These are phyloP conservation scores for Macropodus opercularis DNA, from an alignment of 2,797 vertebrate genomes.

Conservation along the genomic window DNA sequence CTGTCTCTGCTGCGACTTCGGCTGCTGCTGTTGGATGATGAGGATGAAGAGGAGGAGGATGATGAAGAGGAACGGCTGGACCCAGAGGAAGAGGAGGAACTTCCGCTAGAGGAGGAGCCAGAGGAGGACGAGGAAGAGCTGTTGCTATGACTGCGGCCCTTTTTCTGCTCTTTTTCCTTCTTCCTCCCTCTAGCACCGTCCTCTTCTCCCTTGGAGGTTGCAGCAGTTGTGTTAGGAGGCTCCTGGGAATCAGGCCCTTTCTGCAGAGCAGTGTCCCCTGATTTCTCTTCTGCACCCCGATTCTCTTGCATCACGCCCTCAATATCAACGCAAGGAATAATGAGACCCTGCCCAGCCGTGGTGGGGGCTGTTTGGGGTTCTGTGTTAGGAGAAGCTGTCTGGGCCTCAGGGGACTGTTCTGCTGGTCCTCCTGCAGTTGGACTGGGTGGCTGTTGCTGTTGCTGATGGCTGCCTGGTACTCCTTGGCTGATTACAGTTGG, in stretches of 20 bases:
- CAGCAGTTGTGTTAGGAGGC: constrained; percentile 7
- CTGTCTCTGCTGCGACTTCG: constrained; percentile 85
- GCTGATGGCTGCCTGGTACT: constrained; percentile 40
- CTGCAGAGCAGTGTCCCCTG: constrained; percentile 50
- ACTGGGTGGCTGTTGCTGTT: constrained; percentile 21
- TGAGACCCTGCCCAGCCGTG: constrained; percentile 11
- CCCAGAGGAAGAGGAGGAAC: constrained; percentile 88
- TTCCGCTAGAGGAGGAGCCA: constrained; percentile 87
- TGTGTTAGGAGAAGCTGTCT: constrained; percentile 23
- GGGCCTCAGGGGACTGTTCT: constrained; percentile 5
- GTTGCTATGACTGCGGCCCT: constrained; percentile 84
- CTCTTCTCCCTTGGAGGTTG: constrained; percentile 64
- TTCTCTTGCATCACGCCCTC: constrained; percentile 17
- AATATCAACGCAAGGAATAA: not conserved
- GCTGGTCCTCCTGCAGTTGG: constrained; percentile 52
- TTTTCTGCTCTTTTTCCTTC: constrained; percentile 75
- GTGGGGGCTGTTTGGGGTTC: constrained; percentile 22
- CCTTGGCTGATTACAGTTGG: constrained; percentile 32
- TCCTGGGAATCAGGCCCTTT: constrained; percentile 34
- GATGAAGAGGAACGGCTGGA: constrained; percentile 88
- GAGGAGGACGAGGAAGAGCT: constrained; percentile 90
- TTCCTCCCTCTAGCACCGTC: constrained; percentile 79
- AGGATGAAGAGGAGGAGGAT: constrained; percentile 88
- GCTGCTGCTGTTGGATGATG: constrained; percentile 83
- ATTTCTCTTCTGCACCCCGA: constrained; percentile 36